These are phyloP conservation scores for Lysandra bellargus DNA, from an alignment of 2,888 invertebrate species.

Conservation along the genomic window DNA sequence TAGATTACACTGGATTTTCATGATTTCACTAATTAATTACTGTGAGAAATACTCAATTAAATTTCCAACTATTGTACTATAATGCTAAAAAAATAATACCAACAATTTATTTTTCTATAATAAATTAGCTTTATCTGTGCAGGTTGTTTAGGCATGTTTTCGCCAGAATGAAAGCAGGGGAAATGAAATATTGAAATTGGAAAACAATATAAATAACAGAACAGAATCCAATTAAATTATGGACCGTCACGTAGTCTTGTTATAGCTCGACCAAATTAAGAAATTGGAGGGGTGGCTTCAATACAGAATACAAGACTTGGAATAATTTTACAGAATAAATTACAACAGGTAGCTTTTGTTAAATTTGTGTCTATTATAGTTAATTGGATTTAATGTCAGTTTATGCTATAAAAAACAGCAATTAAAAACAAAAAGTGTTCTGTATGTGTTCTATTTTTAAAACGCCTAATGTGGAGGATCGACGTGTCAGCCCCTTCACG, in stretches of 20 bases:
- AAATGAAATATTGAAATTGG: neutral
- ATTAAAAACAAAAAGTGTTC: neutral
- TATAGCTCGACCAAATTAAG: neutral
- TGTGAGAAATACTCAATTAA: no score
- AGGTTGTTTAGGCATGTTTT: no score
- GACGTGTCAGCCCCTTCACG: conserved; percentile 36
- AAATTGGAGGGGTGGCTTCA: neutral
- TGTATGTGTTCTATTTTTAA: conserved; percentile 32
- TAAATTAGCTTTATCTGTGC: no score
- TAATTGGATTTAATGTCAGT: neutral
- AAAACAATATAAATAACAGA: neutral
- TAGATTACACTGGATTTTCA: no score
- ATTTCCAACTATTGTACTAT: no score
- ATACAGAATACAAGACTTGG: neutral
- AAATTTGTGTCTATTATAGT: neutral
- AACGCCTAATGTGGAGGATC: conserved; percentile 27
- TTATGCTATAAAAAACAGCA: neutral
- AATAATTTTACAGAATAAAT: neutral
- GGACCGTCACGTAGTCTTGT: conserved; percentile 10
- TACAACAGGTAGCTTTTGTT: neutral
- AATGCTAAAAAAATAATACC: no score
- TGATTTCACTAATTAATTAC: no score
- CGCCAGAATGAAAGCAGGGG: no score
- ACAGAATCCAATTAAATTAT: neutral
- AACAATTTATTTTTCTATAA: no score